Evolutionary conservation across 2,113 vertebrate species (phyloP).

Genomic region (Rafetus swinhoei): DNA sequence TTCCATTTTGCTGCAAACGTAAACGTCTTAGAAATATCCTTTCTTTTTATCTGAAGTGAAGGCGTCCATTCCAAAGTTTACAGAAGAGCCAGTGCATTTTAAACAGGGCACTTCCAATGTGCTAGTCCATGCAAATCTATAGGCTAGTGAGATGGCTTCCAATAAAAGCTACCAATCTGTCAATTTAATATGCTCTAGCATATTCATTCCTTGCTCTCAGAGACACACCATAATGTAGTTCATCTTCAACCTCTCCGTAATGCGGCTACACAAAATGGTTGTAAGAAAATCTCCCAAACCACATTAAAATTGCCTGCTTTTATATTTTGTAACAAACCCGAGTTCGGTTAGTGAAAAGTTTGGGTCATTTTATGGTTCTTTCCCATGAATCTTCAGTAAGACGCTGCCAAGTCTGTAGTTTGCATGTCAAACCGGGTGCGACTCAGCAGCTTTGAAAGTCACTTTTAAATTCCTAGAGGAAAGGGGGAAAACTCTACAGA

Average conservation of each 20-base stretch:
- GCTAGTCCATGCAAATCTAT: not conserved
- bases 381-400: slow-evolving; percentile 34
- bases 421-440: not conserved
- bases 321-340: slow-evolving; percentile 34
- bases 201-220: accelerated
- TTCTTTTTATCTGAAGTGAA: not conserved
- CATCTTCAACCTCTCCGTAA: slow-evolving; percentile 3
- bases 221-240: not conserved
- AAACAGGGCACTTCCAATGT: not conserved
- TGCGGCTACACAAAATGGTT: slow-evolving; percentile 18
- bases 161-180: slow-evolving; percentile 28
- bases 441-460: accelerated
- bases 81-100: not conserved
- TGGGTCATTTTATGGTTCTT: slow-evolving; percentile 16
- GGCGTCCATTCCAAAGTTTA: not conserved
- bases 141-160: not conserved
- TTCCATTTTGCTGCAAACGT: not conserved
- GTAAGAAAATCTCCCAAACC: slow-evolving; percentile 68
- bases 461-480: accelerated
- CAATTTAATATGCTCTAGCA: not conserved
- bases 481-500: not conserved
- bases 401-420: not conserved
- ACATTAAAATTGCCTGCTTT: slow-evolving; percentile 65
- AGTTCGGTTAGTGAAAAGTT: slow-evolving; percentile 55
- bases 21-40: not conserved